A percentile compares a stretch with the other conserved stretches of the same genome.
phyloP scores from a whole-genome alignment of 2,113 vertebrate species.

The Leuciscus idus region DNA sequence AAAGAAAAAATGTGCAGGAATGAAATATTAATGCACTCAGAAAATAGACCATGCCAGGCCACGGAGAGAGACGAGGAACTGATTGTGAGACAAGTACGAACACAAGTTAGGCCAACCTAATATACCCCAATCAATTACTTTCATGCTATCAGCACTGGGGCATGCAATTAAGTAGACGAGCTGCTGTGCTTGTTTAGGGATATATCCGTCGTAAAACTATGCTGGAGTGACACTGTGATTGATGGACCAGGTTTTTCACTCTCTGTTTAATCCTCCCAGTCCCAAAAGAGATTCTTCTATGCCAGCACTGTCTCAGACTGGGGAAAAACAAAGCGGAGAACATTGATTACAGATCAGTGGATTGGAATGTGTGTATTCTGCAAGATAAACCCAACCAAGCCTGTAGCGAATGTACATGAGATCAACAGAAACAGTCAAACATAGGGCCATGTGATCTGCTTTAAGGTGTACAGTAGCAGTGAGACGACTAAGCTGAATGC shows the following conservation, averaged over 20 bases:
- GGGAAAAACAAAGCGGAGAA: constrained; percentile 17
- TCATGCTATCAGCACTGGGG: constrained; percentile 64
- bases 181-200: constrained; percentile 68
- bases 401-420: background rate
- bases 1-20: constrained; percentile 70
- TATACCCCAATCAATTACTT: constrained; percentile 75
- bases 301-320: constrained; percentile 26
- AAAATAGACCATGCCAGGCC: constrained; percentile 72
- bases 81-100: constrained; percentile 59
- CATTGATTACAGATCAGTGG: constrained; percentile 33
- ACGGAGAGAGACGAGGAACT: constrained; percentile 53
- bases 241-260: constrained; percentile 59
- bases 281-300: constrained; percentile 26
- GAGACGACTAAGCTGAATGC: background rate
- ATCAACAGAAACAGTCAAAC: constrained; percentile 15
- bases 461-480: background rate
- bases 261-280: constrained; percentile 59
- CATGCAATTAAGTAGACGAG: constrained; percentile 71
- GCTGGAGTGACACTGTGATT: constrained; percentile 63
- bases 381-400: background rate
- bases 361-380: background rate
- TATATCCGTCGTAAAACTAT: constrained; percentile 65
- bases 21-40: constrained; percentile 77
- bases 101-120: constrained; percentile 66
- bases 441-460: background rate